These are phyloP conservation scores for Eudemis profundana DNA, from an alignment of 2,888 invertebrate species.

Conservation along the genomic window DNA sequence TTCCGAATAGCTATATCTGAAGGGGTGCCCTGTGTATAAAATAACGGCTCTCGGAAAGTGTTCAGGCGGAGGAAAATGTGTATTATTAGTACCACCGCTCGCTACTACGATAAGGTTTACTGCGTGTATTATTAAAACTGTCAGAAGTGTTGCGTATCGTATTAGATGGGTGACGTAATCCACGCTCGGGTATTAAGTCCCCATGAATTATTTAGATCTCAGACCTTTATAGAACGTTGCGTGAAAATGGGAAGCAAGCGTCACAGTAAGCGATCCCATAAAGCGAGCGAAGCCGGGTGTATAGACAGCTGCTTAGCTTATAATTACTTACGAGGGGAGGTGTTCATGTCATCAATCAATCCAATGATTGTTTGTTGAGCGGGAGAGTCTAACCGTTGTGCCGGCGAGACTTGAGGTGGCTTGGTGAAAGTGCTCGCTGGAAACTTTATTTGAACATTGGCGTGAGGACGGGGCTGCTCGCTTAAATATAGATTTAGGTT, in stretches of 20 bases:
- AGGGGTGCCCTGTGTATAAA: constrained; percentile 20
- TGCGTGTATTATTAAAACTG: constrained; percentile 32
- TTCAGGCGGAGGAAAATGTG: constrained; percentile 28
- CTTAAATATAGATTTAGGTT: not conserved
- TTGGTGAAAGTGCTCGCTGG: not conserved
- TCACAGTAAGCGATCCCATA: not conserved
- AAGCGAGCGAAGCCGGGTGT: not conserved
- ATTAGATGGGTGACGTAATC: not conserved
- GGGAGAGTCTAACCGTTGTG: not conserved
- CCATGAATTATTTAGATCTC: not conserved
- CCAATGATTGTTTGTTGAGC: constrained; percentile 25
- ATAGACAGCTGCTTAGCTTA: constrained; percentile 22
- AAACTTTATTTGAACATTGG: not conserved
- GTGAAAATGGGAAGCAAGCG: not conserved
- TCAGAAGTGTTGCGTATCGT: constrained; percentile 14
- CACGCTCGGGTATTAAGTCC: not conserved
- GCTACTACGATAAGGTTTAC: constrained; percentile 25
- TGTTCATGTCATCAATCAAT: constrained; percentile 27
- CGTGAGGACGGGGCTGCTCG: not conserved
- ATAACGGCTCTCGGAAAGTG: constrained; percentile 31
- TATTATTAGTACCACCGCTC: constrained; percentile 30
- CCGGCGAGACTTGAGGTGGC: not conserved
- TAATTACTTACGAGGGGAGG: constrained; percentile 22
- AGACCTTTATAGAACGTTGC: not conserved
- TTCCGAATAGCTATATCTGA: constrained; percentile 18